A percentile compares a stretch with the other conserved stretches of the same genome.
Conservation (phyloP, 2,888 invertebrate species). For the Microdon myrmicae region DNA sequence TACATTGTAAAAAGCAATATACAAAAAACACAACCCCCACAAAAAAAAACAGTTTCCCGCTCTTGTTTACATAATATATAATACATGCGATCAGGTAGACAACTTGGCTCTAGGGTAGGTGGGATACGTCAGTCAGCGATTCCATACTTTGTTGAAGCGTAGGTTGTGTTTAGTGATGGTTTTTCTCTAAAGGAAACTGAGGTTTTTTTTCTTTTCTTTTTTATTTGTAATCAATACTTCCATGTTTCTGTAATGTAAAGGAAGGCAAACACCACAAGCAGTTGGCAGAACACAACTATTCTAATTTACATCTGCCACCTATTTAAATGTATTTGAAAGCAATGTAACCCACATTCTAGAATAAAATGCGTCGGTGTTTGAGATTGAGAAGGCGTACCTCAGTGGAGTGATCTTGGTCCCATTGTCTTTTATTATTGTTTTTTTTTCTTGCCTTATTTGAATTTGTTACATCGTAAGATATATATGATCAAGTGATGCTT, state of each 20-base stretch:
- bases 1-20: too few species aligned
- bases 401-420: too few species aligned
- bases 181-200: too few species aligned
- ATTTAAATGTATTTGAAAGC: constrained; percentile 35
- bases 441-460: too few species aligned
- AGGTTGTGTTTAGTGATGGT: constrained; percentile 12
- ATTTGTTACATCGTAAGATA: too few species aligned
- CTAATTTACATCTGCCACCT: constrained; percentile 46
- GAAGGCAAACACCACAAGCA: constrained; percentile 3
- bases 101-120: constrained; percentile 35
- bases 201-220: background rate
- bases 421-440: too few species aligned
- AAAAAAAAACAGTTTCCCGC: constrained; percentile 6
- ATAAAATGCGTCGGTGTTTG: constrained; percentile 26
- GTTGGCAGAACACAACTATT: constrained; percentile 21
- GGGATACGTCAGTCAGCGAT: constrained; percentile 1
- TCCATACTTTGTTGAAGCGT: constrained; percentile 6
- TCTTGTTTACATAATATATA: constrained; percentile 7
- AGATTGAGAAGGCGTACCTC: constrained; percentile 41
- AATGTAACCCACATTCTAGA: constrained; percentile 24
- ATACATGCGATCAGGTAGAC: constrained; percentile 45
- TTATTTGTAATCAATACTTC: constrained; percentile 8
- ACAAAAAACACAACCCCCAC: constrained; percentile 25
- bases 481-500: constrained; percentile 32
- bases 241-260: constrained; percentile 3